Percentiles rank a stretch among this genome's conserved stretches.
These are phyloP conservation scores for Melanotaenia boesemani DNA, from an alignment of 2,797 vertebrate species.

Conservation along the genomic window DNA sequence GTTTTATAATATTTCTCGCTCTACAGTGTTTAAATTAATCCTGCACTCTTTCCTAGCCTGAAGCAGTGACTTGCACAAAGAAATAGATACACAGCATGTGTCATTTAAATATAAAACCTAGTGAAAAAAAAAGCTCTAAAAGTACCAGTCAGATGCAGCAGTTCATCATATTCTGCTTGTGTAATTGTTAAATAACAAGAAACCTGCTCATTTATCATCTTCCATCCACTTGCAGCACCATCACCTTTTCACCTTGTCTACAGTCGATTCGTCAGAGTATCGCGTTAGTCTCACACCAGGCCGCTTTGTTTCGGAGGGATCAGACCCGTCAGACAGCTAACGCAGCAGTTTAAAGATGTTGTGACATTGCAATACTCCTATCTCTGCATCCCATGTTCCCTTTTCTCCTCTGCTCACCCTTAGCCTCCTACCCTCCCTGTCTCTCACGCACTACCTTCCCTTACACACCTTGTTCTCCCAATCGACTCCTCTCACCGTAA, in stretches of 20 bases:
- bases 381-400: constrained; percentile 21
- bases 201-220: constrained; percentile 43
- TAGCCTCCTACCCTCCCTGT: constrained; percentile 13
- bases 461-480: constrained; percentile 7
- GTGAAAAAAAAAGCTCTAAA: not conserved
- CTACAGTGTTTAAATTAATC: not conserved
- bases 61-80: not conserved
- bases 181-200: constrained; percentile 50
- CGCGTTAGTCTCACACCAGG: constrained; percentile 43
- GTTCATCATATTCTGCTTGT: constrained; percentile 30
- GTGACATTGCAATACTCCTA: constrained; percentile 58
- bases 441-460: constrained; percentile 10
- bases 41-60: not conserved
- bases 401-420: constrained; percentile 44
- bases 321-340: constrained; percentile 59
- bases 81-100: constrained; percentile 11
- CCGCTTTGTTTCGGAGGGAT: constrained; percentile 52
- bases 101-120: constrained; percentile 2
- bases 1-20: constrained; percentile 9
- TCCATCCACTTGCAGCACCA: constrained; percentile 19
- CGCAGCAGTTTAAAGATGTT: constrained; percentile 62
- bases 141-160: not conserved
- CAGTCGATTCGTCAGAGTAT: constrained; percentile 45
- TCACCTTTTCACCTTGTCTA: constrained; percentile 62
- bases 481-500: constrained; percentile 4